phyloP scores from a whole-genome alignment of 2,113 vertebrate genomes.

The Passerina amoena region DNA sequence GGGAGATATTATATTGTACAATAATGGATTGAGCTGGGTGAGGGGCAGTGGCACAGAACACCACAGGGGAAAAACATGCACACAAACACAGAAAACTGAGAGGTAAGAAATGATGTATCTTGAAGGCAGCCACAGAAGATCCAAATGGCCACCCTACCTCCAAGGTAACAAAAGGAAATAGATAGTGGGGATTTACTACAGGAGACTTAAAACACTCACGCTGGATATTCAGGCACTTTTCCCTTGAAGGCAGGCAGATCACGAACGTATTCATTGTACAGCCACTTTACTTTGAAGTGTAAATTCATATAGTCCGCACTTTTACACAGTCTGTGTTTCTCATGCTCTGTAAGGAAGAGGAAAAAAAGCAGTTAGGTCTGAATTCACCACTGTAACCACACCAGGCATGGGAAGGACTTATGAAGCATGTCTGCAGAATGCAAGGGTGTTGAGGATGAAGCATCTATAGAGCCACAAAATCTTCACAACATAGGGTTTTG shows the following conservation, averaged over 20 bases:
- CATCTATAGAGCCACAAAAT: background rate
- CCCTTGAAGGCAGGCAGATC: slow-evolving; percentile 87
- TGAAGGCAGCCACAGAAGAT: background rate
- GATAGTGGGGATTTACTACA: background rate
- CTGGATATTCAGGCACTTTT: slow-evolving; percentile 89
- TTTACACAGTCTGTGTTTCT: slow-evolving; percentile 91
- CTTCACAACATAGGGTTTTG: background rate
- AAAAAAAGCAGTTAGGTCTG: background rate
- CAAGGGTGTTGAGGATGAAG: background rate
- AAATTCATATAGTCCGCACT: slow-evolving; percentile 99
- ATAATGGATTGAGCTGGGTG: background rate
- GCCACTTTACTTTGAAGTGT: slow-evolving; percentile 99
- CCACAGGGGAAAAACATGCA: background rate
- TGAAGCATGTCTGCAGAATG: background rate
- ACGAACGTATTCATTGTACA: slow-evolving; percentile 92
- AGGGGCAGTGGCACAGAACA: background rate
- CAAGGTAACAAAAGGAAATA: background rate
- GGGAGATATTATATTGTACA: background rate
- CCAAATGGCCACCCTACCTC: background rate
- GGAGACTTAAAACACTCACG: slow-evolving; percentile 77
- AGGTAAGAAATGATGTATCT: background rate
- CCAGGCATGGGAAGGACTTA: background rate
- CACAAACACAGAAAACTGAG: background rate
- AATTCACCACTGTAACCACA: background rate
- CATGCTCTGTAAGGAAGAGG: slow-evolving; percentile 82